A percentile compares a stretch with the other conserved stretches of the same genome.
Evolutionary conservation across 2,888 invertebrate genomes (phyloP).

Genomic region (Schrankia costaestrigalis): DNA sequence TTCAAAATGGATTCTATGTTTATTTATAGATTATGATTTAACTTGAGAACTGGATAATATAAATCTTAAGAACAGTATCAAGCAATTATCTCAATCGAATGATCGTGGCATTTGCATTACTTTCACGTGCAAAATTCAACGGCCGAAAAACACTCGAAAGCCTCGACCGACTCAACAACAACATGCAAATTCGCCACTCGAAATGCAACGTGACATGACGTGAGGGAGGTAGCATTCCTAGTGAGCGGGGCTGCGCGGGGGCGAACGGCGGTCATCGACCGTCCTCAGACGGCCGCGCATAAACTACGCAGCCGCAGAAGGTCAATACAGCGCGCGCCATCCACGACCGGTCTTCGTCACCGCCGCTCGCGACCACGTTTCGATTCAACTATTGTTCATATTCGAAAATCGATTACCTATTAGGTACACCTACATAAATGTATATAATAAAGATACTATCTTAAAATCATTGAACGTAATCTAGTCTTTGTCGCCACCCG

Average conservation of each 20-base stretch:
- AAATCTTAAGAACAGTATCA: constrained; percentile 35
- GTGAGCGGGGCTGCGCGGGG: constrained; percentile 44
- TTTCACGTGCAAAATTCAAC: constrained; percentile 43
- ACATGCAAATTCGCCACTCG: constrained; percentile 72
- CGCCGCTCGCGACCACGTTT: constrained; percentile 40
- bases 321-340: constrained; percentile 67
- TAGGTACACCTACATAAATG: constrained; percentile 48
- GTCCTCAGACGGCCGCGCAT: constrained; percentile 74
- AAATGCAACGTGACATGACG: constrained; percentile 71
- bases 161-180: constrained; percentile 42
- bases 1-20: neutral
- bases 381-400: constrained; percentile 61
- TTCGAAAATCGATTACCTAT: constrained; percentile 63
- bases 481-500: constrained; percentile 42
- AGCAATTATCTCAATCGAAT: constrained; percentile 35
- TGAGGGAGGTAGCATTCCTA: constrained; percentile 62
- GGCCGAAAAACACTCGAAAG: constrained; percentile 27
- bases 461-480: constrained; percentile 50
- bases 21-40: too few relatives aligned
- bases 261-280: constrained; percentile 73
- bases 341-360: constrained; percentile 36
- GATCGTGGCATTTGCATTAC: constrained; percentile 27
- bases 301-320: constrained; percentile 77
- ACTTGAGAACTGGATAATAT: too few relatives aligned
- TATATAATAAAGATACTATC: constrained; percentile 57